phyloP scores from a whole-genome alignment of 2,888 invertebrate species.

The Euproctis similis region DNA sequence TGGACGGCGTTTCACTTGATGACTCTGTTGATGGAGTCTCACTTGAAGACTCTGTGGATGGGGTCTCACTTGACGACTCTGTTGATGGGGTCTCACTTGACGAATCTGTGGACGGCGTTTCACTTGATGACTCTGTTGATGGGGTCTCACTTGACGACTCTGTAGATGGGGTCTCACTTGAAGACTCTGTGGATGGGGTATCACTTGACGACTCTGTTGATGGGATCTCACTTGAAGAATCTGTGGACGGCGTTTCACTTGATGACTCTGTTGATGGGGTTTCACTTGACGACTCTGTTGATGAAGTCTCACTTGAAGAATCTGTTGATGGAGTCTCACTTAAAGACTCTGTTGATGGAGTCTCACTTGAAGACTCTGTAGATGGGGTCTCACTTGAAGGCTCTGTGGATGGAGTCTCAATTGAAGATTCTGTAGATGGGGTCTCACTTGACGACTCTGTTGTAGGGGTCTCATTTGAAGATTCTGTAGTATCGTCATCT shows the following conservation, averaged over 20 bases:
- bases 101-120: background rate
- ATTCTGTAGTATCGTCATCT: background rate
- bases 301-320: slow-evolving; percentile 2
- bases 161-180: background rate
- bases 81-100: no score
- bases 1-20: background rate
- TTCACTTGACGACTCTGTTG: slow-evolving; percentile 3
- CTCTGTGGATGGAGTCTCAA: background rate
- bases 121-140: background rate
- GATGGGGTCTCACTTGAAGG: background rate
- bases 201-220: background rate
- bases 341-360: background rate
- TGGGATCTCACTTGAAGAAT: slow-evolving; percentile 1
- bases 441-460: background rate
- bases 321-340: slow-evolving; percentile 1
- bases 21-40: background rate
- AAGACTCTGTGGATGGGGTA: no score
- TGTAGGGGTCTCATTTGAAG: slow-evolving; percentile 1
- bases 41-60: no score
- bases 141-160: background rate
- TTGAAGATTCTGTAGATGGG: slow-evolving; percentile 1
- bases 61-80: slow-evolving; percentile 1
- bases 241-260: slow-evolving; percentile 1
- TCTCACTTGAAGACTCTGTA: background rate
- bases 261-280: slow-evolving; percentile 4